Evolutionary conservation across 2,113 vertebrate genomes (phyloP).

Genomic region (Aptenodytes forsteri): DNA sequence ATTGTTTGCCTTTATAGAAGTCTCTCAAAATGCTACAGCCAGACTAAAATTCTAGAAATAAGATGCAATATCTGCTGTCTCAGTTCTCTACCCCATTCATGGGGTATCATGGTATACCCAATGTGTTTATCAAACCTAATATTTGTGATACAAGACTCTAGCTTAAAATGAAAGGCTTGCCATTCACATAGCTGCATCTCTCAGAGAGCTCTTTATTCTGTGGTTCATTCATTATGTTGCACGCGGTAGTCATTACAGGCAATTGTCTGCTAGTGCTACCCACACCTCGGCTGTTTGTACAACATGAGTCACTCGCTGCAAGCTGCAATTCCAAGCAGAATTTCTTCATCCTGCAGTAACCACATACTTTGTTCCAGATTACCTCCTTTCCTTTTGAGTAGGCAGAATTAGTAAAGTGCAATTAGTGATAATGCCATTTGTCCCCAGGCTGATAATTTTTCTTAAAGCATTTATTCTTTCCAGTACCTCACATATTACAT

Average conservation of each 20-base stretch:
- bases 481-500: background rate
- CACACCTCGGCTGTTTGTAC: conserved; percentile 1
- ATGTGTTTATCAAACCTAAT: background rate
- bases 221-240: conserved; percentile 17
- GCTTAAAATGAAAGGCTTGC: background rate
- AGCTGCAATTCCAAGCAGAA: background rate
- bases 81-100: background rate
- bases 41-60: background rate
- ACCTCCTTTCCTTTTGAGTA: background rate
- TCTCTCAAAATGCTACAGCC: background rate
- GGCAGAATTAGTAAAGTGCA: conserved; percentile 9
- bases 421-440: conserved; percentile 12
- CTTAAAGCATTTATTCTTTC: background rate
- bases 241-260: background rate
- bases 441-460: background rate
- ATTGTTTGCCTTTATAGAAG: background rate
- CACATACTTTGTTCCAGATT: background rate
- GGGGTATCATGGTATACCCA: too few relatives aligned
- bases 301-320: background rate
- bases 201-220: background rate
- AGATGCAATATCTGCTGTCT: background rate
- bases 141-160: background rate
- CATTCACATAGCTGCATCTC: background rate
- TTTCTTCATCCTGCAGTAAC: conserved; percentile 14
- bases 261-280: background rate